phyloP scores from a whole-genome alignment of 2,888 invertebrate genomes.

The Micropterix aruncella region DNA sequence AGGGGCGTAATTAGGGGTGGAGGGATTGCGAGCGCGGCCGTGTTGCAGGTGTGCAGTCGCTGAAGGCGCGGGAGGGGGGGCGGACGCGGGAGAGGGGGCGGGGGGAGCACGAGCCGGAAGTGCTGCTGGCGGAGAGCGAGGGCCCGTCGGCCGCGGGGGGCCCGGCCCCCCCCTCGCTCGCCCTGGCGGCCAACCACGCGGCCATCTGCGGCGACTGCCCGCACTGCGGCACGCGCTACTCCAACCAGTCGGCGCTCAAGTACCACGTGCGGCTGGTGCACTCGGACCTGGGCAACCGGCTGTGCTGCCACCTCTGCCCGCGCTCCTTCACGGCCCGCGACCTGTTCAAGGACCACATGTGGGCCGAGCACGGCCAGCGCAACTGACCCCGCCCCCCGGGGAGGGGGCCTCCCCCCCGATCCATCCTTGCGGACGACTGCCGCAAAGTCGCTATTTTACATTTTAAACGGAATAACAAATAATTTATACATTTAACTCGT shows the following conservation, averaged over 20 bases:
- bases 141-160: conserved; percentile 27
- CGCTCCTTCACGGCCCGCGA: conserved; percentile 54
- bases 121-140: conserved; percentile 32
- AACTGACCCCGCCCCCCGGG: conserved; percentile 24
- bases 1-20: no score
- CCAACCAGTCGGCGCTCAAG: conserved; percentile 54
- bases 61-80: conserved; percentile 30
- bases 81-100: conserved; percentile 34
- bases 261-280: conserved; percentile 55
- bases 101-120: conserved; percentile 34
- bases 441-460: no score
- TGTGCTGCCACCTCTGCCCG: conserved; percentile 55
- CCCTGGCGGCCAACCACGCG: conserved; percentile 30
- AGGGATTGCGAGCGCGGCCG: no score
- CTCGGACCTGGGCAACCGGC: conserved; percentile 50
- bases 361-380: conserved; percentile 47
- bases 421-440: background rate
- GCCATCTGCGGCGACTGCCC: conserved; percentile 50
- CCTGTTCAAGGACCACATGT: conserved; percentile 56
- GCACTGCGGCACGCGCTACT: conserved; percentile 53
- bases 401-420: background rate
- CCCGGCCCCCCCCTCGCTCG: conserved; percentile 32
- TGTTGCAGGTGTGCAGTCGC: conserved; percentile 32
- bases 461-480: no score
- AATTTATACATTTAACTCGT: no score